Base-by-base conservation (phyloP, 1,140 invertebrate genomes). In the Melanaphis sacchari region DNA sequence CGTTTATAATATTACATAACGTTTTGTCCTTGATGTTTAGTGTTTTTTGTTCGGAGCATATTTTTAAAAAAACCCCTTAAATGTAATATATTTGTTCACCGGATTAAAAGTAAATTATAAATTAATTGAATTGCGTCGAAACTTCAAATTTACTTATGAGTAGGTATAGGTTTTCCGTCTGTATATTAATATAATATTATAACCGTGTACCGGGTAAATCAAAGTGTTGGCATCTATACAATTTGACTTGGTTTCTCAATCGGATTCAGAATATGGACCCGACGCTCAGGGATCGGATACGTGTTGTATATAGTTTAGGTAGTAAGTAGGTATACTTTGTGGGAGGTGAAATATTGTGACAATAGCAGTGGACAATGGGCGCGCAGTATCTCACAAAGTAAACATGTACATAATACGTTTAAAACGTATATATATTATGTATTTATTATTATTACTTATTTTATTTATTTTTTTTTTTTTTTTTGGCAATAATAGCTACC, bases 311-410 rank as follows among this genome's bases (percentile, higher is more conserved):
- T 36, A 18, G 59, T 76, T 54, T 76, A n/a, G 59, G n/a, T 76
- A 76, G 40, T 85, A 41, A n/a, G n/a, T 9, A 49, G n/a, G 18
- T n/a, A n/a, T n/a, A 49, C 43, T 88, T 49, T 49, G n/a, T 49
- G 43, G 85, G 85, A 24, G 43, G 85, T 88, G 7, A 88, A 88
- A 88, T 88, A 88, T 88, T 49, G 85, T 88, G 85, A 88, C 85
- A 88, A 84, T 84, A 36, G 81, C 22, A 84, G 38, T 26, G 82
- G 22, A 84, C 82, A 40, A 40, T 84, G 36, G 31, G 15, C n/a
- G 59, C 15, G 15, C 31, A 76, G 59, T 76, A 76, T n/a, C n/a
- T n/a, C 59, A 15, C 31, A 18, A 18, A n/a, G 59, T 76, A 76
- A n/a, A 76, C 59, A 5, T 18, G 38, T 41, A 18, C 15, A 49